phyloP scores from a whole-genome alignment of 2,888 invertebrate species.

The Eupithecia insigniata region DNA sequence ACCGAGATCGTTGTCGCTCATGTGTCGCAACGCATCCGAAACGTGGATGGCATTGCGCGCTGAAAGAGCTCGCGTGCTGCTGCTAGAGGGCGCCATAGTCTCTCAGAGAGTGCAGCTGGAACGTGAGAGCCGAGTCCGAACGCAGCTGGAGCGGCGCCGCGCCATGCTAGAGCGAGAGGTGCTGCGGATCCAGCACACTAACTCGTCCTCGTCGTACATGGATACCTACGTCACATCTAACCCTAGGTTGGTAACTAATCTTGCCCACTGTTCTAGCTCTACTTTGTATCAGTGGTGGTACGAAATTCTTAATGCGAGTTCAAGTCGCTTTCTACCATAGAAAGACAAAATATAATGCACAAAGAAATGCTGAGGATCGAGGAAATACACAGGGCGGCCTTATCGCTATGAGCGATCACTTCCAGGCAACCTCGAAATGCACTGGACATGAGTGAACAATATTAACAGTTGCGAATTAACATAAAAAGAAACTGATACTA shows the following conservation, averaged over 20 bases:
- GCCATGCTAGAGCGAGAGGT: slow-evolving; percentile 69
- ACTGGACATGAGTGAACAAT: too few species aligned
- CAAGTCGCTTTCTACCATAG: too few species aligned
- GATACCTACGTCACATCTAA: neutral
- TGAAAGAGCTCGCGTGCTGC: slow-evolving; percentile 71
- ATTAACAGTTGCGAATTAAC: too few species aligned
- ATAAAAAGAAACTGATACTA: too few species aligned
- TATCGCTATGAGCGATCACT: too few species aligned
- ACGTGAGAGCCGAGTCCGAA: slow-evolving; percentile 71
- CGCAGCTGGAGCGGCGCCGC: slow-evolving; percentile 70
- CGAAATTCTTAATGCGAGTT: too few species aligned
- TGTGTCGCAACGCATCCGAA: slow-evolving; percentile 67
- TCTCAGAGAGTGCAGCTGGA: slow-evolving; percentile 72
- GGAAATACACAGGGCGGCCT: too few species aligned
- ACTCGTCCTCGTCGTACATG: too few species aligned
- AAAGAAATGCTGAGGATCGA: too few species aligned
- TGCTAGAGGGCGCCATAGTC: slow-evolving; percentile 71
- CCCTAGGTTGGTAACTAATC: neutral
- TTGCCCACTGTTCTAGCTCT: neutral
- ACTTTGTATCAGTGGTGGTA: neutral
- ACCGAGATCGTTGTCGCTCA: slow-evolving; percentile 65
- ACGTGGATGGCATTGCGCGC: slow-evolving; percentile 73
- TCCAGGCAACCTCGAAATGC: too few species aligned
- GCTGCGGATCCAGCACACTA: slow-evolving; percentile 52
- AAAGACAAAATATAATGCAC: too few species aligned